Evolutionary conservation across 2,113 vertebrate genomes (phyloP).

Genomic region (Halcyon senegalensis): DNA sequence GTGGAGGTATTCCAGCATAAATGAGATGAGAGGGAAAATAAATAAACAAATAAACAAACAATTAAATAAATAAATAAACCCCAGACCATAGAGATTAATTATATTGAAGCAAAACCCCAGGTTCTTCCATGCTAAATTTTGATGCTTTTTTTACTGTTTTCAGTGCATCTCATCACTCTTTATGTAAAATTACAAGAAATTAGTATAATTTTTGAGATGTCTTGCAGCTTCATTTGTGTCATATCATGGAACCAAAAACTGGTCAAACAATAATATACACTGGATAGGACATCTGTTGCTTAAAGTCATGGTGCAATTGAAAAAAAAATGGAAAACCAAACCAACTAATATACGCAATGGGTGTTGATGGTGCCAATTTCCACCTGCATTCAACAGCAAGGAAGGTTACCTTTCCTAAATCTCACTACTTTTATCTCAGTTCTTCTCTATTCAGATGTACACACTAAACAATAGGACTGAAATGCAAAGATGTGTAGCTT

Average conservation of each 20-base stretch:
- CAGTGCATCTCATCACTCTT: neutral
- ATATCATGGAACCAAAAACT: neutral
- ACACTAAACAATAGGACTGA: neutral
- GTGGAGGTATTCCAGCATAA: neutral
- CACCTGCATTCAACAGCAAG: neutral
- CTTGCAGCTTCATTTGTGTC: neutral
- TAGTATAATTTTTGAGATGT: neutral
- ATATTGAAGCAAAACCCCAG: neutral
- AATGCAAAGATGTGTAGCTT: neutral
- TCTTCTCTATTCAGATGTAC: neutral
- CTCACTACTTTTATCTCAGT: neutral
- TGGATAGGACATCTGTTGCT: neutral
- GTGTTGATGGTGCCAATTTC: neutral
- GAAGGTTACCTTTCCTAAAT: neutral
- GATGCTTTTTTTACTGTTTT: neutral
- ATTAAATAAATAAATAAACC: neutral
- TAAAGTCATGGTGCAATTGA: neutral
- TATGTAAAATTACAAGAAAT: neutral
- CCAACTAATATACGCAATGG: rapidly evolving
- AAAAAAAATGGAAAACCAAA: neutral
- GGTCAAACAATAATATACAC: neutral
- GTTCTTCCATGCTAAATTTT: neutral
- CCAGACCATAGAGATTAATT: neutral
- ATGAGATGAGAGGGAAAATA: too few species aligned
- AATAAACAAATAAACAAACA: neutral